Evolutionary conservation across 2,888 invertebrate genomes (phyloP).

Genomic region (Cantharis lateralis): DNA sequence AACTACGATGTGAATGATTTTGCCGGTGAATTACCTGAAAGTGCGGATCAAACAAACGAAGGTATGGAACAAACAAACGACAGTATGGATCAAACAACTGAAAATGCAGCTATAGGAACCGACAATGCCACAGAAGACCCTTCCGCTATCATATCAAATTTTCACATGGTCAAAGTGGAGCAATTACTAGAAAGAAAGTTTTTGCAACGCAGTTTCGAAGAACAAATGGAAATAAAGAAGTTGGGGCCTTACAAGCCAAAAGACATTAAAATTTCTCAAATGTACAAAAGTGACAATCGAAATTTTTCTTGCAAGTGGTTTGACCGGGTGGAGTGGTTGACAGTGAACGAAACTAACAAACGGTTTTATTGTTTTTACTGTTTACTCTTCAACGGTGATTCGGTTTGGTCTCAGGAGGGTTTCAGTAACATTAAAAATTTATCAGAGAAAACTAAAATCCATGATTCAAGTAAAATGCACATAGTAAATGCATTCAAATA

Average conservation of each 20-base stretch:
- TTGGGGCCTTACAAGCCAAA: background rate
- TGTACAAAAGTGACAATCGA: background rate
- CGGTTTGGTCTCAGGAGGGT: background rate
- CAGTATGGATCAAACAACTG: background rate
- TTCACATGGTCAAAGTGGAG: background rate
- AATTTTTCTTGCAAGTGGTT: background rate
- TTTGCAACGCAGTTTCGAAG: background rate
- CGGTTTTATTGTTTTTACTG: background rate
- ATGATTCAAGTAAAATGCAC: background rate
- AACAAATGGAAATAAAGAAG: background rate
- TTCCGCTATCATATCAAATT: background rate
- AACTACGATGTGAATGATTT: background rate
- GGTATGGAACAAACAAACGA: background rate
- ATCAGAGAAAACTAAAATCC: background rate
- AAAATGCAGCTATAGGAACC: background rate
- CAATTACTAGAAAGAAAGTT: background rate
- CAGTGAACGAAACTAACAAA: background rate
- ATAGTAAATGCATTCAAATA: background rate
- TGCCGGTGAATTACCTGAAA: background rate
- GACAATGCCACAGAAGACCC: background rate
- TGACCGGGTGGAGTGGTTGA: background rate
- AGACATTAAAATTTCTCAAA: background rate
- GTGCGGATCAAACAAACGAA: background rate
- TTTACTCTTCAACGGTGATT: background rate
- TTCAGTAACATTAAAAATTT: background rate